These are phyloP conservation scores for Vimba vimba DNA, from an alignment of 2,113 vertebrate species.

Conservation along the genomic window DNA sequence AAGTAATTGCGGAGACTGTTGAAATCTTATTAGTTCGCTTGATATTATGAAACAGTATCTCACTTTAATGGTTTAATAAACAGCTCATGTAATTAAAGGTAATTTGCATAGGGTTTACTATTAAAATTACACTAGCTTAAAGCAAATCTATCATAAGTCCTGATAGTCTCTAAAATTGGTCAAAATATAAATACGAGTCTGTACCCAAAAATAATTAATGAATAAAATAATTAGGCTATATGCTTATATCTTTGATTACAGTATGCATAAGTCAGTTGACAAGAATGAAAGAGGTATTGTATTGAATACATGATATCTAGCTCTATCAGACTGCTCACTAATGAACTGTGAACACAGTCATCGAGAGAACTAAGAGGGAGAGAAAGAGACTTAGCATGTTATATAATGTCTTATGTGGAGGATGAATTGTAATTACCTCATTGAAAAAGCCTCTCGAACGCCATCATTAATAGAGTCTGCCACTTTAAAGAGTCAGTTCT, in stretches of 20 bases:
- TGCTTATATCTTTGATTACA: background rate
- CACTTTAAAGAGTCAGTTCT: background rate
- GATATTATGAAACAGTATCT: background rate
- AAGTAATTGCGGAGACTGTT: background rate
- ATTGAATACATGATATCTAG: background rate
- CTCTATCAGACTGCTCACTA: background rate
- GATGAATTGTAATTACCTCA: conserved; percentile 35
- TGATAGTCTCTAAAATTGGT: background rate
- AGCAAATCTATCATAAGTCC: background rate
- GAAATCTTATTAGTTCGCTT: background rate
- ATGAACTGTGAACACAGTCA: conserved; percentile 35
- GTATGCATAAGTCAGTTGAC: background rate
- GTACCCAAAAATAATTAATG: background rate
- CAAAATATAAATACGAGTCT: background rate
- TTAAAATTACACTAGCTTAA: too few species aligned
- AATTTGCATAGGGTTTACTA: background rate
- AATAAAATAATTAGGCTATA: background rate
- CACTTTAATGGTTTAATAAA: background rate
- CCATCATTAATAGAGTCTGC: background rate
- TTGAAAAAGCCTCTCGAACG: conserved; percentile 12
- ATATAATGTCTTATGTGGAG: conserved; percentile 39
- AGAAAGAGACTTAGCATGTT: conserved; percentile 21
- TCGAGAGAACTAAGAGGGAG: background rate
- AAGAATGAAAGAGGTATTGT: background rate
- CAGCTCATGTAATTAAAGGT: background rate